Conservation (phyloP, 2,113 vertebrate species). For the Hippocampus barbouri region DNA sequence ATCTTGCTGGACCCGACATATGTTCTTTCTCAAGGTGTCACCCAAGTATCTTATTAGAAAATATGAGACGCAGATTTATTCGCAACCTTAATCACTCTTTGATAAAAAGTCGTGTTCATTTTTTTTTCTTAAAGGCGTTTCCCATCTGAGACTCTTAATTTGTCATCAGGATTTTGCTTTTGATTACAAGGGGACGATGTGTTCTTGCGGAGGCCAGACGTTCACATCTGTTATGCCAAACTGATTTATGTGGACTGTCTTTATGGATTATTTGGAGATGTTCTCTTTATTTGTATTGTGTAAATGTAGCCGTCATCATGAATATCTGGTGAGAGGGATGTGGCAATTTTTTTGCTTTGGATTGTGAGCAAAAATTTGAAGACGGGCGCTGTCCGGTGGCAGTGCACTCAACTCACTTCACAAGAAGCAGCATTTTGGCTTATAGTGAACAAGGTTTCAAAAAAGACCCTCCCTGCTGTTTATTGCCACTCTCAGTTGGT, state of each 20-base stretch:
- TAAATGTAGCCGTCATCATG: background rate
- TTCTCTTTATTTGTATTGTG: background rate
- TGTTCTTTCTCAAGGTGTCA: conserved; percentile 15
- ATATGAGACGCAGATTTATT: conserved; percentile 15
- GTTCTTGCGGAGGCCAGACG: conserved; percentile 55
- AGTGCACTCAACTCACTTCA: background rate
- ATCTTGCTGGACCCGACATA: conserved; percentile 21
- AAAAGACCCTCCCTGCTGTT: too few species aligned
- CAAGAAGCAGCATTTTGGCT: background rate
- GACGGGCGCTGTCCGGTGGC: background rate
- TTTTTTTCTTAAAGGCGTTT: conserved; percentile 1
- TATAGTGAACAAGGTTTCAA: too few species aligned
- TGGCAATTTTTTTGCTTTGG: background rate
- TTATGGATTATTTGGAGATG: background rate
- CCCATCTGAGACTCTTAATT: conserved; percentile 34
- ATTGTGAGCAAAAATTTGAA: background rate
- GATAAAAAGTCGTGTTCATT: conserved; percentile 9
- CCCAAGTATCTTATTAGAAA: conserved; percentile 9
- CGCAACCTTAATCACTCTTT: background rate
- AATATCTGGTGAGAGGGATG: background rate
- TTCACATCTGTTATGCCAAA: conserved; percentile 53
- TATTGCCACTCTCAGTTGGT: too few species aligned
- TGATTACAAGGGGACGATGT: conserved; percentile 47
- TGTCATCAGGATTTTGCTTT: conserved; percentile 26
- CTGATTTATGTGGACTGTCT: conserved; percentile 40